These are phyloP conservation scores for Leptosomus discolor DNA, from an alignment of 2,113 vertebrate species.

Conservation along the genomic window DNA sequence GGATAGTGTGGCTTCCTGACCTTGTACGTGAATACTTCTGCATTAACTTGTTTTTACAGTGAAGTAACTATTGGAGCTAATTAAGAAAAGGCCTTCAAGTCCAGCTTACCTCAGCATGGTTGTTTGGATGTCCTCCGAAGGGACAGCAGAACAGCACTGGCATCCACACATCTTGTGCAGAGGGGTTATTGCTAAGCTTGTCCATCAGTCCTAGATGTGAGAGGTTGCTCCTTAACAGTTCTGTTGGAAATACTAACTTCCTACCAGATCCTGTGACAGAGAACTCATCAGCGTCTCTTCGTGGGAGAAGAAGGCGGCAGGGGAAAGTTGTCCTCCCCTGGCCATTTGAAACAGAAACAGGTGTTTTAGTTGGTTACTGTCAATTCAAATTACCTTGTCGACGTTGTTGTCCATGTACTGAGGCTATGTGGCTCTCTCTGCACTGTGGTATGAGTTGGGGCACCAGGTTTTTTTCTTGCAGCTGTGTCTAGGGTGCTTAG, in stretches of 20 bases:
- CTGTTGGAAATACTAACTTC: not conserved
- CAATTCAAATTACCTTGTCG: not conserved
- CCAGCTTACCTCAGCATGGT: not conserved
- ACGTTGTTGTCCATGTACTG: fast-evolving
- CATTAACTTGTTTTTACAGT: not conserved
- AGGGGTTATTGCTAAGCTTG: not conserved
- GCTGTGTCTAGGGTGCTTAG: not conserved
- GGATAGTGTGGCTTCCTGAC: not conserved
- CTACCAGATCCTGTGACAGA: not conserved
- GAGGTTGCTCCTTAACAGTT: not conserved
- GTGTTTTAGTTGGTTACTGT: not conserved
- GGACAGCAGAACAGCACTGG: not conserved
- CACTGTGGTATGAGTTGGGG: not conserved
- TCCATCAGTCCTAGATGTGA: not conserved
- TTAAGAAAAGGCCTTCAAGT: not conserved
- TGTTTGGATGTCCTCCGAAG: not conserved
- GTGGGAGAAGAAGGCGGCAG: not conserved
- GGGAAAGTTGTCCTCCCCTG: not conserved
- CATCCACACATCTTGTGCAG: not conserved
- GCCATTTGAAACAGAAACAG: not conserved
- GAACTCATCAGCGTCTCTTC: not conserved
- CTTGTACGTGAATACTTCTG: not conserved
- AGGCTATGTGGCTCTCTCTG: not conserved
- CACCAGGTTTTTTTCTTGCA: not conserved
- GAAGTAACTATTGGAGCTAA: not conserved